Evolutionary conservation across 2,113 vertebrate species (phyloP), one percentile per base, ranked within the genome.

Genomic region (Protobothrops mucrosquamatus): DNA sequence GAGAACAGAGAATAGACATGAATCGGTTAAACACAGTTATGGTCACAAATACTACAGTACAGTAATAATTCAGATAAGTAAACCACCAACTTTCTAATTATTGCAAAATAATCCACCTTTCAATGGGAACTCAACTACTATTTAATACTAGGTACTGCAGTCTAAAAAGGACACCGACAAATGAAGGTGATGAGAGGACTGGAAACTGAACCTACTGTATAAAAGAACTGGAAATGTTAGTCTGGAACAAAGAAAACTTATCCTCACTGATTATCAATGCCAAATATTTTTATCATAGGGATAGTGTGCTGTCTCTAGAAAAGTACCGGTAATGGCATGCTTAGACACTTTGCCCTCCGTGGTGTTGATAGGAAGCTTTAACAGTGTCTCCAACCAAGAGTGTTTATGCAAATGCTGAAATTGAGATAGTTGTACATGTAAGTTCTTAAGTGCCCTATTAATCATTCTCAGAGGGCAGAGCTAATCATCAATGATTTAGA

Each of bases 1-100:
- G 95, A 87, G 92, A 93, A 81, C 26, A 56, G 26, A 57, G 6
- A 52, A 3, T 23, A 34, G 56, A 88, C 69, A 1, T 61, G 95
- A 87, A 61, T 51, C 15, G 94, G 43, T 94, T 74, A 96, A 92
- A 0, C 0, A 24, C 20, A 89, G 5, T 4, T 46, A 48, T 6
- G 23, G 86, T 23, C n/a, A 87, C 85, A 10, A n/a, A 29, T 20
- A 20, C 34, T 51, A 24, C 43, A 74, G n/a, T n/a, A n/a, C n/a
- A n/a, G 56, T 39, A 39, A 56, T 12, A 89, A 89, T 57, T 89
- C 1, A 52, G 12, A 8, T 43, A 59, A 29, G 24, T 39, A 39
- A 61, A 39, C 26, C 43, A 34, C 22, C 7, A 39, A 46, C 54
- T 43, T 20, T 46, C 14, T 46, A 29, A 51, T 7, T 23, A 59